Evolutionary conservation across 1,140 invertebrate genomes (phyloP), one percentile per base, ranked within the genome.

Genomic region (Ephestia elutella): DNA sequence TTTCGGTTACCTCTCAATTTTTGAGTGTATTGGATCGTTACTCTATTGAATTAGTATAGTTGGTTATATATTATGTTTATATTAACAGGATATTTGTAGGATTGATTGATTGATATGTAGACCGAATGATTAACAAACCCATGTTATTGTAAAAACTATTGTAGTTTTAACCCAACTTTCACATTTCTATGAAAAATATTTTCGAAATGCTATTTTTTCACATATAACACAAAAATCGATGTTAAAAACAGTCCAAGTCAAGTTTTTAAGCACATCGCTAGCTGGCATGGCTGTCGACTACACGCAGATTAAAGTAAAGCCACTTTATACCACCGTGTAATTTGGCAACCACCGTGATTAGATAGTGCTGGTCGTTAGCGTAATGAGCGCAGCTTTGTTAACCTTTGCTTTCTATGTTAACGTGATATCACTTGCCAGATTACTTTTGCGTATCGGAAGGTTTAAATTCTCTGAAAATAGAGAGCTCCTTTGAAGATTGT

Each of bases 261-360:
- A 20, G 49, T 50, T 50, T 50, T 20, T 19, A 50, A 50, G 49
- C 49, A 25, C 21, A 25, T 25, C 21, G 21, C 20, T 5, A 18
- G 10, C 49, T 59, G 28, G 60, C 57, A 65, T 63, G 62, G 63
- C 65, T 18, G 49, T 62, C 48, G 58, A 57, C 65, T 73, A 70
- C 68, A 72, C 72, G 66, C 73, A 78, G 81, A 80, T 84, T 82
- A 86, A 81, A 86, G 78, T 82, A 77, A 80, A 68, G 73, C 71
- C 67, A 75, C 83, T 82, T 84, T 78, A 82, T 82, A 86, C 80
- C 65, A 75, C 77, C 73, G 77, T 73, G 78, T 80, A 84, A 86
- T 86, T 86, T 84, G 83, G 81, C 83, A 84, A 82, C 75, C 76
- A 68, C 81, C 82, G 72, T 84, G 83, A 82, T 86, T 86, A 86